Evolutionary conservation across 1,140 invertebrate genomes (phyloP).

Genomic region (Brachionus asplanchnoidis): DNA sequence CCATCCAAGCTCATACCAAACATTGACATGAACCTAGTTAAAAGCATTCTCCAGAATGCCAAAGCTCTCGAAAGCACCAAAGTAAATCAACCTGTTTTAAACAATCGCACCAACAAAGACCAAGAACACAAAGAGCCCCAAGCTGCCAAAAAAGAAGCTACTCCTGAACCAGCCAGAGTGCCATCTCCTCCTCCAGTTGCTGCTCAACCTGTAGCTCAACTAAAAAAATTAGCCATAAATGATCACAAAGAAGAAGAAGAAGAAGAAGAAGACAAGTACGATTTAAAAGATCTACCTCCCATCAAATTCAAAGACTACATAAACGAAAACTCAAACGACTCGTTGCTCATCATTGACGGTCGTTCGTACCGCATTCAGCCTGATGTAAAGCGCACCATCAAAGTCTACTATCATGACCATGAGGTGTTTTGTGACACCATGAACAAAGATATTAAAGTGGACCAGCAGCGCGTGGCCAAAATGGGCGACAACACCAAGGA

Average conservation of each 20-base stretch:
- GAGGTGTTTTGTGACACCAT: constrained; percentile 27
- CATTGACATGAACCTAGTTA: not conserved
- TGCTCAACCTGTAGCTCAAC: not conserved
- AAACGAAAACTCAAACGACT: constrained; percentile 15
- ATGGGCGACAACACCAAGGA: constrained; percentile 40
- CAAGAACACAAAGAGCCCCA: not conserved
- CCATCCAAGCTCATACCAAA: not conserved
- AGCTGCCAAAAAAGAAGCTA: not conserved
- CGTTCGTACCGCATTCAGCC: constrained; percentile 34
- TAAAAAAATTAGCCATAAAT: not conserved
- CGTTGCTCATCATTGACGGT: constrained; percentile 12
- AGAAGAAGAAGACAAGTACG: constrained; percentile 8
- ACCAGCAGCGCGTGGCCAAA: constrained; percentile 27
- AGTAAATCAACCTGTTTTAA: not conserved
- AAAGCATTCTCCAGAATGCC: not conserved
- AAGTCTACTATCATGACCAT: constrained; percentile 37
- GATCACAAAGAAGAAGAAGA: not conserved
- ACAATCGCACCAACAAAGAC: constrained; percentile 18
- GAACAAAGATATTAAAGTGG: constrained; percentile 30
- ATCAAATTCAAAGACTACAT: constrained; percentile 8
- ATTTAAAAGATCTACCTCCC: not conserved
- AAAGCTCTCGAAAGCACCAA: not conserved
- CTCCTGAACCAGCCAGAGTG: not conserved
- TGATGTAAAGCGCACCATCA: not conserved
- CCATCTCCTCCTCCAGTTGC: not conserved